Conservation (phyloP, 2,113 vertebrate genomes). For the Colossoma macropomum region DNA sequence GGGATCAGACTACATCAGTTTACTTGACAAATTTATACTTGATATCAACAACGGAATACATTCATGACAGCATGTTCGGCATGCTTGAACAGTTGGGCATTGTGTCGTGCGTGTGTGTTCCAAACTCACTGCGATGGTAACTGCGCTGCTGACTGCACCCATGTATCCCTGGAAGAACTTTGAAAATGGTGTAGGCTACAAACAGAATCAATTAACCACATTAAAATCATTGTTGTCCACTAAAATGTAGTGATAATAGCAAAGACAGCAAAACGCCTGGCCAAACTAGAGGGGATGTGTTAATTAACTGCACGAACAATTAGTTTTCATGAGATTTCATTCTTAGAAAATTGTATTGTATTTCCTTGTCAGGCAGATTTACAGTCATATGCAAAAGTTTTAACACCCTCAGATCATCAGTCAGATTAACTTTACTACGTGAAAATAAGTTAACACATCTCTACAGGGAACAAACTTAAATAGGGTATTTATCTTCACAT, state of each 20-base stretch:
- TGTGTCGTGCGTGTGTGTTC: slow-evolving; percentile 38
- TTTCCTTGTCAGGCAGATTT: too few species aligned
- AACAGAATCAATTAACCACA: slow-evolving; percentile 23
- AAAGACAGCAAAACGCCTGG: neutral
- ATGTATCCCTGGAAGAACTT: slow-evolving; percentile 92
- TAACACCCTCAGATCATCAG: too few species aligned
- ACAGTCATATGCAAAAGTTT: too few species aligned
- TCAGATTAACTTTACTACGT: too few species aligned
- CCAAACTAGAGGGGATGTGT: neutral
- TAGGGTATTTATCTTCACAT: too few species aligned
- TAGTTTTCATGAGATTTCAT: too few species aligned
- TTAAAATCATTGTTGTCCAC: too few species aligned
- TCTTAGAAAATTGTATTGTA: too few species aligned
- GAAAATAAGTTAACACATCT: too few species aligned
- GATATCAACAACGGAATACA: slow-evolving; percentile 3
- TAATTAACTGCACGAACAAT: neutral
- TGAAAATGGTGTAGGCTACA: slow-evolving; percentile 84
- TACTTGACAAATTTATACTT: slow-evolving; percentile 19
- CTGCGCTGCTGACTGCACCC: slow-evolving; percentile 91
- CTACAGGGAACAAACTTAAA: too few species aligned
- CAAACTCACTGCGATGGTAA: slow-evolving; percentile 93
- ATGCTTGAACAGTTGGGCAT: neutral
- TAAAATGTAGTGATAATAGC: neutral
- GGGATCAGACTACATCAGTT: neutral
- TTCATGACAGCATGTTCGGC: neutral